These are phyloP conservation scores for Aspidapion aeneum DNA, from an alignment of 2,888 invertebrate species.

Conservation along the genomic window DNA sequence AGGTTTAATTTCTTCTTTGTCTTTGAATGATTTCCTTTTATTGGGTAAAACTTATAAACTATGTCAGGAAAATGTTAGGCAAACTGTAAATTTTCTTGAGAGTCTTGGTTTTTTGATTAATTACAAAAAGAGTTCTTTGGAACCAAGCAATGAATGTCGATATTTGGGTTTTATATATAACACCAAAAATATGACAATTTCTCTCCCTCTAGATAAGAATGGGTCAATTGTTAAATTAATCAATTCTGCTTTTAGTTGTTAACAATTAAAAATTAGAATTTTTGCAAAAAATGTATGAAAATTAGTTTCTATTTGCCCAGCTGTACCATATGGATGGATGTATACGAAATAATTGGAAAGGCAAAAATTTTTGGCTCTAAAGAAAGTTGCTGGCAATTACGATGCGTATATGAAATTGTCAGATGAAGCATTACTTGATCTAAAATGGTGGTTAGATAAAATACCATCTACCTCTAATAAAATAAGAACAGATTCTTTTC, in stretches of 20 bases:
- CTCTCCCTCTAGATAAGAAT: slow-evolving; percentile 11
- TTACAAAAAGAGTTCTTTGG: slow-evolving; percentile 17
- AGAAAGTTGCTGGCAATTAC: not conserved
- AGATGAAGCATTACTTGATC: not conserved
- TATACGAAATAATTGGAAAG: slow-evolving; percentile 5
- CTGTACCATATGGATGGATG: slow-evolving; percentile 3
- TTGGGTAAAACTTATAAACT: slow-evolving; percentile 15
- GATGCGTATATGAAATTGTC: not conserved
- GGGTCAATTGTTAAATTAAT: too few relatives aligned
- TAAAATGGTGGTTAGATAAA: slow-evolving; percentile 5
- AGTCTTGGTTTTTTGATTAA: slow-evolving; percentile 25
- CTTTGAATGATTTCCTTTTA: slow-evolving; percentile 29
- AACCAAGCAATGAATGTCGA: slow-evolving; percentile 9
- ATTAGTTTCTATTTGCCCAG: slow-evolving; percentile 2
- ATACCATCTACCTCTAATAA: not conserved
- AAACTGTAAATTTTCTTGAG: slow-evolving; percentile 16
- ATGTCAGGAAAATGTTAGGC: slow-evolving; percentile 16
- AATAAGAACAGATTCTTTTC: not conserved
- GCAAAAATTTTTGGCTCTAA: slow-evolving; percentile 6
- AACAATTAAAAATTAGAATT: not conserved
- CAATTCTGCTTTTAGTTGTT: too few relatives aligned
- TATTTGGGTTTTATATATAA: slow-evolving; percentile 25
- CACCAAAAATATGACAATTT: slow-evolving; percentile 15
- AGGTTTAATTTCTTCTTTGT: slow-evolving; percentile 25
- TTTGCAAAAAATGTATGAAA: not conserved